These are phyloP conservation scores for Diuraphis noxia DNA, from an alignment of 1,140 invertebrate species.

Conservation along the genomic window DNA sequence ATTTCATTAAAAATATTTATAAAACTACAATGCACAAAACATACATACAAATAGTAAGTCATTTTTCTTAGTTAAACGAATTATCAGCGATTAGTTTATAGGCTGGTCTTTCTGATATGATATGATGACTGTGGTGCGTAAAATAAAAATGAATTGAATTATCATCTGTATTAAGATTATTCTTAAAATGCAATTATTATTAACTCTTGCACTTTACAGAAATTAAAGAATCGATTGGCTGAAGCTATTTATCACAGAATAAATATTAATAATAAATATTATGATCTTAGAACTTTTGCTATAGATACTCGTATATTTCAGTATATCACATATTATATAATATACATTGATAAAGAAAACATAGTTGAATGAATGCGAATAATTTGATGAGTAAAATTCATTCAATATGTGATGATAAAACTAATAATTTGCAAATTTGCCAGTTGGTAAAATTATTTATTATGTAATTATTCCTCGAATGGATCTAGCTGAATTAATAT, in stretches of 20 bases:
- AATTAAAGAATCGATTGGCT: background rate
- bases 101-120: background rate
- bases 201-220: background rate
- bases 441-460: background rate
- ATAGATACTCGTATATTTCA: no score
- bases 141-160: background rate
- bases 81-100: background rate
- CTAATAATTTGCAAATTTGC: fast-evolving
- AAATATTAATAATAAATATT: no score
- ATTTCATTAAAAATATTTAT: background rate
- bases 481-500: background rate
- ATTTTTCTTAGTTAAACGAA: background rate
- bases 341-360: background rate
- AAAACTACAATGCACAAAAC: background rate
- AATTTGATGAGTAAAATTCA: background rate
- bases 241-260: background rate
- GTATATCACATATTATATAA: no score
- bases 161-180: background rate
- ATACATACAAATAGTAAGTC: background rate
- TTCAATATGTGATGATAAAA: background rate
- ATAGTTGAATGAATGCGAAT: background rate
- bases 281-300: background rate
- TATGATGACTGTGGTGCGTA: background rate
- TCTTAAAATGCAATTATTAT: background rate
- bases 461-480: background rate